Percentiles rank a stretch among this genome's conserved stretches.
These are phyloP conservation scores for Apis florea DNA, from an alignment of 1,140 invertebrate genomes.

Conservation along the genomic window DNA sequence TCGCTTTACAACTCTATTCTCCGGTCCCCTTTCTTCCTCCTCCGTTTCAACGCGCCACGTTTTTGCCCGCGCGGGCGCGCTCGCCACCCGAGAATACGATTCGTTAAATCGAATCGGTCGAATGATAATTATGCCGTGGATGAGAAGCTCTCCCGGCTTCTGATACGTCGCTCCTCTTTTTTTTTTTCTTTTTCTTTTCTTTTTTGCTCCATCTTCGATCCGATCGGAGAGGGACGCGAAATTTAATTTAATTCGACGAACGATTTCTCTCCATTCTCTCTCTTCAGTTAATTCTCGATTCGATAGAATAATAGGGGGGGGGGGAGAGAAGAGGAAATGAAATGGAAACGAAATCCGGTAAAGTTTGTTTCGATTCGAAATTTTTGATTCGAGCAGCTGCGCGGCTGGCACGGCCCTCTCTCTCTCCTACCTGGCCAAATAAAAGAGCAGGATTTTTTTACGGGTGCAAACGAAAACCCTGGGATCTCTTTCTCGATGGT, in stretches of 20 bases:
- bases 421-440: constrained; percentile 46
- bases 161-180: background rate
- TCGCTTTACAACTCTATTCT: constrained; percentile 59
- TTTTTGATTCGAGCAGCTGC: constrained; percentile 43
- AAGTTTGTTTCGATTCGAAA: constrained; percentile 26
- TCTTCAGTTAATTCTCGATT: too few species aligned
- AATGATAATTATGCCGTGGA: constrained; percentile 9
- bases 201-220: background rate
- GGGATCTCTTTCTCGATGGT: constrained; percentile 53
- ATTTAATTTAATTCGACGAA: too few species aligned
- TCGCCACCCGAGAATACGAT: constrained; percentile 27
- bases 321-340: too few species aligned
- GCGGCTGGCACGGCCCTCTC: background rate
- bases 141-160: too few species aligned
- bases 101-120: constrained; percentile 5
- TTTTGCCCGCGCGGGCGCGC: constrained; percentile 39
- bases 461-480: constrained; percentile 51
- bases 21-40: constrained; percentile 30
- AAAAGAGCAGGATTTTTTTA: constrained; percentile 53
- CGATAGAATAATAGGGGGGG: too few species aligned
- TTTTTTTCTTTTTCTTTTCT: background rate
- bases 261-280: too few species aligned
- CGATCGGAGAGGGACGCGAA: too few species aligned
- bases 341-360: background rate
- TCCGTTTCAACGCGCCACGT: constrained; percentile 49